These are phyloP conservation scores for Leptobrachium ailaonicum DNA, from an alignment of 2,113 vertebrate genomes.

Conservation along the genomic window DNA sequence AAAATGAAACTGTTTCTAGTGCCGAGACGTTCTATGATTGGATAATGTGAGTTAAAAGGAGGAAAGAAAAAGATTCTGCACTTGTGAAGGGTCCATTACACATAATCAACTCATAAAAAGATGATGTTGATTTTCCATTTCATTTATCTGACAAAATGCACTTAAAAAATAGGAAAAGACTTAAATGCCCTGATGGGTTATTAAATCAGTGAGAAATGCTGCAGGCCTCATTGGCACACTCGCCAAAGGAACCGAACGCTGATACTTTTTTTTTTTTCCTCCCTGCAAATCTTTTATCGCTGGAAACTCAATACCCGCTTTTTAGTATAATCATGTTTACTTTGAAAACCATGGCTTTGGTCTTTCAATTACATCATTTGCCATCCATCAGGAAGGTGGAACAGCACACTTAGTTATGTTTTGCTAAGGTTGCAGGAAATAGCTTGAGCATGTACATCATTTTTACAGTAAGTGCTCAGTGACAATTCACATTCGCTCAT, in stretches of 20 bases:
- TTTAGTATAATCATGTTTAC: conserved; percentile 36
- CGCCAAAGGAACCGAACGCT: conserved; percentile 8
- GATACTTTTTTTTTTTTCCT: conserved; percentile 12
- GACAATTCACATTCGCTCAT: not conserved
- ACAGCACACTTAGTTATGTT: not conserved
- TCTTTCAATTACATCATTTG: conserved; percentile 41
- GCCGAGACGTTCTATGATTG: conserved; percentile 54
- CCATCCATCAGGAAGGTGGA: conserved; percentile 34
- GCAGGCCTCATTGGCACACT: conserved; percentile 27
- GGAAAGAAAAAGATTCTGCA: conserved; percentile 14
- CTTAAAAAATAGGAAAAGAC: conserved; percentile 46
- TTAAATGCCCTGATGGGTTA: conserved; percentile 30
- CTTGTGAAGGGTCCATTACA: conserved; percentile 54
- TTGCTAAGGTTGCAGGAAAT: conserved; percentile 15
- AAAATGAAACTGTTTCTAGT: conserved; percentile 58
- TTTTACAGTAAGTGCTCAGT: conserved; percentile 24
- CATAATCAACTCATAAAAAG: conserved; percentile 54
- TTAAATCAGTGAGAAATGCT: conserved; percentile 13
- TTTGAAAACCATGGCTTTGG: conserved; percentile 40
- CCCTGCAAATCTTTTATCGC: conserved; percentile 35
- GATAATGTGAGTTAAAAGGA: conserved; percentile 50
- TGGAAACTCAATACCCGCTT: conserved; percentile 36
- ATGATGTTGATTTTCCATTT: conserved; percentile 53
- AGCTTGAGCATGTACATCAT: conserved; percentile 6
- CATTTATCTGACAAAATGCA: conserved; percentile 46